Evolutionary conservation across 2,113 vertebrate genomes (phyloP).

Genomic region (Corythornis madagascariensis): DNA sequence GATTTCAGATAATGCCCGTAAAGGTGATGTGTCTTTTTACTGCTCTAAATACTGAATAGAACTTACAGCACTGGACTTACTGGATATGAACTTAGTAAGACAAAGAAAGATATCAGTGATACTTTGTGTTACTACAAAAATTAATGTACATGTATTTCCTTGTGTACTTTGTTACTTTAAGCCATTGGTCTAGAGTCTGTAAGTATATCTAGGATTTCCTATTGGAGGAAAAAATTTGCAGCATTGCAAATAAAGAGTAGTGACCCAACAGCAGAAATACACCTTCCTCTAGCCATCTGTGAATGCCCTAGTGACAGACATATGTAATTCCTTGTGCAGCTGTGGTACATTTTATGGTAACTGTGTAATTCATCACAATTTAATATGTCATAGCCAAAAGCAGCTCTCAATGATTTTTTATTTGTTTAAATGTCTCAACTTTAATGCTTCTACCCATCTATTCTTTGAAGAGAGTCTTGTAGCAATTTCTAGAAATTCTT

Average conservation of each 20-base stretch:
- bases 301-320: not conserved
- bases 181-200: accelerated
- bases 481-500: not conserved
- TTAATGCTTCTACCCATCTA: not conserved
- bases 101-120: not conserved
- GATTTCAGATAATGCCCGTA: not conserved
- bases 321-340: not conserved
- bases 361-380: constrained; percentile 1
- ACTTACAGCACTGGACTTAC: not conserved
- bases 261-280: not conserved
- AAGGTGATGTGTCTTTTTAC: not conserved
- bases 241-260: not conserved
- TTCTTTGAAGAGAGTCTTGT: not conserved
- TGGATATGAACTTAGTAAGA: not conserved
- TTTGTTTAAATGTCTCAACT: not conserved
- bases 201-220: not conserved
- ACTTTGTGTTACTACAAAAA: not conserved
- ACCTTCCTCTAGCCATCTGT: not conserved
- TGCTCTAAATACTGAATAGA: not conserved
- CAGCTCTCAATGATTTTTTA: not conserved
- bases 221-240: not conserved
- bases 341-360: not conserved
- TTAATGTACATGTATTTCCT: not conserved
- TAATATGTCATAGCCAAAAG: not conserved
- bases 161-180: not conserved